A percentile compares a stretch with the other conserved stretches of the same genome.
phyloP scores from a whole-genome alignment of 1,140 invertebrate species.

The Brachionus plicatilis region DNA sequence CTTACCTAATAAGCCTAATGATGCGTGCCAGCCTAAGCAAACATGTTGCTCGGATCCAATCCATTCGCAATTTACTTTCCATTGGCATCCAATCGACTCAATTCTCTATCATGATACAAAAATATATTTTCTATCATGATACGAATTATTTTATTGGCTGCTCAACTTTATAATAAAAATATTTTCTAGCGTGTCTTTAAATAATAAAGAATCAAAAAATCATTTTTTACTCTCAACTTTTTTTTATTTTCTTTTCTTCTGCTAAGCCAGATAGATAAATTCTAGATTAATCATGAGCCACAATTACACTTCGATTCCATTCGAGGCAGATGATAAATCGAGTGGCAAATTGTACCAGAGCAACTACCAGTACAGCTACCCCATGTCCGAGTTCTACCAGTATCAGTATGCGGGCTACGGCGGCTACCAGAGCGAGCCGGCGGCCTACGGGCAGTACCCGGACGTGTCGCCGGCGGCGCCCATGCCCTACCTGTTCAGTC shows the following conservation, averaged over 20 bases:
- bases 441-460: background rate
- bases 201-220: slow-evolving; percentile 27
- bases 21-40: background rate
- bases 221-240: background rate
- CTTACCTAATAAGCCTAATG: background rate
- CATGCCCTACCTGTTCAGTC: slow-evolving; percentile 21
- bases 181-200: background rate
- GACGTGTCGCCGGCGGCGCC: background rate
- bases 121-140: background rate
- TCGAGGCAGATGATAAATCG: slow-evolving; percentile 15
- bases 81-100: background rate
- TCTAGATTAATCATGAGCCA: slow-evolving; percentile 21
- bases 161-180: background rate
- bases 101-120: background rate
- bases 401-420: background rate
- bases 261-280: background rate
- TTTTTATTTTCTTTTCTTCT: background rate
- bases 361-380: background rate
- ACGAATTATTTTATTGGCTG: background rate
- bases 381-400: background rate
- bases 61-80: background rate
- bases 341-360: background rate
- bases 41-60: background rate
- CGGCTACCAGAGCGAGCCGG: background rate
- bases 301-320: slow-evolving; percentile 1